Evolutionary conservation across 2,797 vertebrate genomes (phyloP).

Genomic region (Oceanodroma leucorhoa): DNA sequence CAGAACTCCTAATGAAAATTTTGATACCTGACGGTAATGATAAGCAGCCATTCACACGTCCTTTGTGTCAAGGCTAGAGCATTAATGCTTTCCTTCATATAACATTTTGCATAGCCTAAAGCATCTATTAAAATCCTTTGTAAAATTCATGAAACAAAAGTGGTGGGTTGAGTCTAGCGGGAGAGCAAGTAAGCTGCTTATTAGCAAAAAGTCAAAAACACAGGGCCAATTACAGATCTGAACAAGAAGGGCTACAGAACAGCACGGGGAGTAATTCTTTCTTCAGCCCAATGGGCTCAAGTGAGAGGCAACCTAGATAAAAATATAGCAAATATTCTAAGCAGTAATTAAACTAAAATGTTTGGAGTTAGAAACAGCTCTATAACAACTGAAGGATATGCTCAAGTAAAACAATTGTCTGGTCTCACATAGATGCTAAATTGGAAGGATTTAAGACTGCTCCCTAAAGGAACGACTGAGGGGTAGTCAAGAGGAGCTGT

Average conservation of each 20-base stretch:
- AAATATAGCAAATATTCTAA: constrained; percentile 88
- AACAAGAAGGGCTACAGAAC: constrained; percentile 95
- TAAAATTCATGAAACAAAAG: constrained; percentile 99
- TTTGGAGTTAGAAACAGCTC: constrained; percentile 96
- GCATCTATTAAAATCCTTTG: constrained; percentile 99
- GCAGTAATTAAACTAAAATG: constrained; percentile 98
- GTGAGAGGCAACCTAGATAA: constrained; percentile 83
- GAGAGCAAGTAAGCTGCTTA: constrained; percentile 99
- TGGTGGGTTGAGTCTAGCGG: constrained; percentile 99
- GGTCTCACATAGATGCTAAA: constrained; percentile 96
- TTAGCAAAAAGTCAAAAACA: constrained; percentile 99
- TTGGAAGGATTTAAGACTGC: constrained; percentile 97
- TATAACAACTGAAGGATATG: constrained; percentile 96
- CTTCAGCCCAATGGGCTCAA: constrained; percentile 92
- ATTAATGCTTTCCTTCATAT: constrained; percentile 96
- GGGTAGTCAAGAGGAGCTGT: constrained; percentile 85
- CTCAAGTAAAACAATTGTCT: constrained; percentile 92
- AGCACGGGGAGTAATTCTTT: constrained; percentile 94
- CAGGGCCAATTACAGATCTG: constrained; percentile 99
- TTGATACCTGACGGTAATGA: constrained; percentile 97
- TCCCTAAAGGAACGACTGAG: constrained; percentile 90
- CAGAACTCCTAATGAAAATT: constrained; percentile 98
- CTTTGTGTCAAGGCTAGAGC: constrained; percentile 91
- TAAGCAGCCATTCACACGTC: constrained; percentile 95
- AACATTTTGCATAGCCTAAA: constrained; percentile 99